Evolutionary conservation across 2,888 invertebrate genomes (phyloP).

Genomic region (Chironomus riparius): DNA sequence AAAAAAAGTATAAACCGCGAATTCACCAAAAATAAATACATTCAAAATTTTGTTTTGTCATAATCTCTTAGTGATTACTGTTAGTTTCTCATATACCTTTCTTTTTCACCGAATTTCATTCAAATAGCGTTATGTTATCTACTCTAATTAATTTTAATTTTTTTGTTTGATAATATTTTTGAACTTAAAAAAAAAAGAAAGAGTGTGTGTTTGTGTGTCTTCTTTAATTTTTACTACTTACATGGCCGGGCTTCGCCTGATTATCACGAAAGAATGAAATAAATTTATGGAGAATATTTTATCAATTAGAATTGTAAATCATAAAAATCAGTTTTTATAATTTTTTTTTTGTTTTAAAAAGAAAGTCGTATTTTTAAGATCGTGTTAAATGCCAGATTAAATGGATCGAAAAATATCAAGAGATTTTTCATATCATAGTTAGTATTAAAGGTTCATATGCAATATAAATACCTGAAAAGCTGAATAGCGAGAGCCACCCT

Average conservation of each 20-base stretch:
- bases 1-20: neutral
- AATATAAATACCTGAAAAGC: conserved; percentile 77
- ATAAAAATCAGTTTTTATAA: neutral
- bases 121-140: neutral
- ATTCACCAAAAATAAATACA: too few species aligned
- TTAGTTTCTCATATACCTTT: too few species aligned
- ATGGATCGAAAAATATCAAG: neutral
- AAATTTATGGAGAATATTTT: neutral
- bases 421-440: neutral
- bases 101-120: too few species aligned
- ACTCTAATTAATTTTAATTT: neutral
- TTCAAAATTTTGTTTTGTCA: too few species aligned
- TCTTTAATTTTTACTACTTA: conserved; percentile 43
- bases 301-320: neutral
- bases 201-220: neutral
- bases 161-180: neutral
- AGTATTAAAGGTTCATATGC: neutral
- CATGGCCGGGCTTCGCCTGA: conserved; percentile 51
- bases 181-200: neutral
- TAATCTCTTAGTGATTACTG: too few species aligned
- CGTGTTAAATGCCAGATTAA: neutral
- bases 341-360: too few species aligned
- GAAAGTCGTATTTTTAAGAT: too few species aligned
- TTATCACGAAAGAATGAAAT: neutral
- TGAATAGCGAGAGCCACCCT: conserved; percentile 61